A percentile compares a stretch with the other conserved stretches of the same genome.
These are phyloP conservation scores for Pangasianodon gigas DNA, from an alignment of 2,113 vertebrate species.

Conservation along the genomic window DNA sequence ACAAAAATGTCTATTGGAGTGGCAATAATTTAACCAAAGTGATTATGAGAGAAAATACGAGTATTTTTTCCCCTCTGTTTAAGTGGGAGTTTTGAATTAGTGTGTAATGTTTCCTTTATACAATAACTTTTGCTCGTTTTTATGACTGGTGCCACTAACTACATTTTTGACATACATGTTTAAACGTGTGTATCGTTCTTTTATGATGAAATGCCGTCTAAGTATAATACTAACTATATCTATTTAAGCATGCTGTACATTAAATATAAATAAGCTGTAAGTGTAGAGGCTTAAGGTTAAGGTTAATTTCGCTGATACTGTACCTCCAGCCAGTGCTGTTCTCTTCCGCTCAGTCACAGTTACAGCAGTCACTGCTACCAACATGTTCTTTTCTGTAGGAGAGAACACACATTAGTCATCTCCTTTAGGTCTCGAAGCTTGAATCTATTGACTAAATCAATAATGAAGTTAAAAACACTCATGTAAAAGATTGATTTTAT, in stretches of 20 bases:
- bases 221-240: neutral
- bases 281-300: neutral
- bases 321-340: constrained; percentile 72
- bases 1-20: too few species aligned
- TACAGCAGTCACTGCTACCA: constrained; percentile 66
- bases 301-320: constrained; percentile 27
- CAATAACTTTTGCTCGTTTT: neutral
- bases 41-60: neutral
- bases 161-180: neutral
- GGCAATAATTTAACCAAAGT: neutral
- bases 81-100: neutral
- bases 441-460: neutral
- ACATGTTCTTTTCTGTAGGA: constrained; percentile 63
- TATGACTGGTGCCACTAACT: neutral
- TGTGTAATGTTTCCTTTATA: neutral
- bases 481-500: neutral
- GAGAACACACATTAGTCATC: neutral
- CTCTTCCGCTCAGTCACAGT: constrained; percentile 64
- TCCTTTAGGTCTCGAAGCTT: neutral
- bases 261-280: neutral
- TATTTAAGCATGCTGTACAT: neutral
- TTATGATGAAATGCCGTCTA: neutral
- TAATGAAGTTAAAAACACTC: neutral
- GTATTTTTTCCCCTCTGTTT: neutral
- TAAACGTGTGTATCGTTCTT: neutral